Base-by-base conservation (phyloP, 2,113 vertebrate genomes). In the Zosterops pallidus region DNA sequence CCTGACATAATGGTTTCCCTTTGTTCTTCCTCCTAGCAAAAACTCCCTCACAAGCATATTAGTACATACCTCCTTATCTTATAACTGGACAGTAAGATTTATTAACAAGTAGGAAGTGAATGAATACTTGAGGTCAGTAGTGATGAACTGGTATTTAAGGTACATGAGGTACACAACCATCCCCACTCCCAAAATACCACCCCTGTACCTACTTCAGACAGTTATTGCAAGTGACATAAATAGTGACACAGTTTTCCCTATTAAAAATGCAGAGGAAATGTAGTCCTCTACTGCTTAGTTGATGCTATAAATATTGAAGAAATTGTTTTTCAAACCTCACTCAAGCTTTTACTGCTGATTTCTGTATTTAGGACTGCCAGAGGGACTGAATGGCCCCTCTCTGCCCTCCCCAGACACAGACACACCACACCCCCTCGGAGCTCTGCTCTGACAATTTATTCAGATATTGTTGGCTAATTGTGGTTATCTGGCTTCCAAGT, bases 241-340 rank as follows among this genome's bases (percentile, higher is more conserved):
- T 0, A 78, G 14, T 0, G 0, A 55, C 13, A 13, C 9, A 8
- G 3, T n/a, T 62, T 47, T 21, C 26, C 35, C 74, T 47, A 63
- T 15, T 63, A 35, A 55, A 90, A 76, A 85, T 3, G 9, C 41
- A 49, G 29, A 63, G 16, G 13, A 70, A 87, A 47, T 20, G 19
- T 8, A 80, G 21, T 47, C 65, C 62, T 22, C 33, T 46, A 35
- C 37, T 33, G 22, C n/a, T 79, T 26, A 26, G 29, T 12, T 64
- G 10, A 39, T 14, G 46, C 6, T 39, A 6, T 28, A 94, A 68
- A 39, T 41, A 88, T 2, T 5, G 6, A 7, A 39, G 3, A n/a
- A 37, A 24, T 60, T n/a, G 14, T 44, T 82, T 86, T 79, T 60
- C 35, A 90, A 89, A 33, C 5, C 9, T 79, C 28, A 26, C 29